A percentile compares a stretch with the other conserved stretches of the same genome.
These are phyloP conservation scores for Anthoscopus minutus DNA, from an alignment of 2,113 vertebrate species.

Conservation along the genomic window DNA sequence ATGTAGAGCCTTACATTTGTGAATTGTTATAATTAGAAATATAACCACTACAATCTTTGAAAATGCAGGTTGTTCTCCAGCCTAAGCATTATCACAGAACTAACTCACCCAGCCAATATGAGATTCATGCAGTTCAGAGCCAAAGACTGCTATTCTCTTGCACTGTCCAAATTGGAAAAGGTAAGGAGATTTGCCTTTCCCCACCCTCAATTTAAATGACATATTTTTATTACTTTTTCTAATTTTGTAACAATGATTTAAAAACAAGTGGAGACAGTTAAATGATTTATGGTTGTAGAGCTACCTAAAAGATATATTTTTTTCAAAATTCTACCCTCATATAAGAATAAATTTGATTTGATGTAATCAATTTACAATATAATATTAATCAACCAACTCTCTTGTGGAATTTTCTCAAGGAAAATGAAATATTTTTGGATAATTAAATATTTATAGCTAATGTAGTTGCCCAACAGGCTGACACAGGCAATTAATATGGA, in stretches of 20 bases:
- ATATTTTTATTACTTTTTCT: not conserved
- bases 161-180: conserved; percentile 95
- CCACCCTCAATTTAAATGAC: not conserved
- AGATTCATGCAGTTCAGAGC: conserved; percentile 98
- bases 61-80: conserved; percentile 88
- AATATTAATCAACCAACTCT: not conserved
- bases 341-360: not conserved
- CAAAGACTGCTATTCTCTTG: conserved; percentile 97
- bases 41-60: conserved; percentile 18
- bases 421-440: not conserved
- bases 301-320: not conserved
- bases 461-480: not conserved
- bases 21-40: not conserved
- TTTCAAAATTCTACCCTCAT: not conserved
- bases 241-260: not conserved
- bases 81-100: conserved; percentile 95
- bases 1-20: not conserved
- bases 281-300: not conserved
- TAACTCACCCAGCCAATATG: conserved; percentile 97
- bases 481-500: not conserved
- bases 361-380: not conserved
- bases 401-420: not conserved
- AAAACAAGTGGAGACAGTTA: not conserved
- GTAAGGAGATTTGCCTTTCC: conserved; percentile 63
- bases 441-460: not conserved